Percentiles rank a stretch among this genome's conserved stretches.
Conservation (phyloP, 2,113 vertebrate genomes). For the Ailuropoda melanoleuca region DNA sequence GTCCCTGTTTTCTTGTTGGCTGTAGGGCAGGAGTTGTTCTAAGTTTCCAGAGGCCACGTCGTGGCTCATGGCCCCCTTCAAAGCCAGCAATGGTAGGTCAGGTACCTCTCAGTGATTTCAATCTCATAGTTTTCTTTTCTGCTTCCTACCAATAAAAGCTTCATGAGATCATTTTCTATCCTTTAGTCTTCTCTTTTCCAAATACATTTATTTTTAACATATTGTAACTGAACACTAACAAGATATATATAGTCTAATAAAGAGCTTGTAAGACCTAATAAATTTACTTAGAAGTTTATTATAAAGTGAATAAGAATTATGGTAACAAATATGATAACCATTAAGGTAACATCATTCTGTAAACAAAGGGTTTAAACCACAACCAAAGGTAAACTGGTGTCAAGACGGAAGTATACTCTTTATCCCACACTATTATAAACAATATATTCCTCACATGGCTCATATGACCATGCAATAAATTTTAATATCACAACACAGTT, state of each 20-base stretch:
- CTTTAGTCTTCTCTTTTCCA: neutral
- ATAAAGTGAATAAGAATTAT: neutral
- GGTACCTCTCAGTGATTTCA: neutral
- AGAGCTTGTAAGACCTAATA: neutral
- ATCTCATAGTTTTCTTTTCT: neutral
- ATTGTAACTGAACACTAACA: neutral
- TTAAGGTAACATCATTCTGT: neutral
- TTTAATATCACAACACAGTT: neutral
- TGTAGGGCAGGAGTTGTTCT: neutral
- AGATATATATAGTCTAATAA: neutral
- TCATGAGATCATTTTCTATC: neutral
- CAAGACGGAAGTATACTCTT: neutral
- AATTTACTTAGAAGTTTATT: neutral
- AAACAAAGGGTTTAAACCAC: neutral
- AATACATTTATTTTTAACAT: neutral
- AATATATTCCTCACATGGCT: neutral
- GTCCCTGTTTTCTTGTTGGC: neutral
- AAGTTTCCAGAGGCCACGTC: neutral
- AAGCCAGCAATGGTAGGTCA: neutral
- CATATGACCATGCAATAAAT: neutral
- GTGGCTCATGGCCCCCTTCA: neutral
- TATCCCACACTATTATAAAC: neutral
- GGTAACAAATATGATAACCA: neutral
- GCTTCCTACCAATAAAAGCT: neutral
- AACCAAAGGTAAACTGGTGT: neutral